phyloP scores from a whole-genome alignment of 1,140 invertebrate species.

The Hydropsyche tenuis region DNA sequence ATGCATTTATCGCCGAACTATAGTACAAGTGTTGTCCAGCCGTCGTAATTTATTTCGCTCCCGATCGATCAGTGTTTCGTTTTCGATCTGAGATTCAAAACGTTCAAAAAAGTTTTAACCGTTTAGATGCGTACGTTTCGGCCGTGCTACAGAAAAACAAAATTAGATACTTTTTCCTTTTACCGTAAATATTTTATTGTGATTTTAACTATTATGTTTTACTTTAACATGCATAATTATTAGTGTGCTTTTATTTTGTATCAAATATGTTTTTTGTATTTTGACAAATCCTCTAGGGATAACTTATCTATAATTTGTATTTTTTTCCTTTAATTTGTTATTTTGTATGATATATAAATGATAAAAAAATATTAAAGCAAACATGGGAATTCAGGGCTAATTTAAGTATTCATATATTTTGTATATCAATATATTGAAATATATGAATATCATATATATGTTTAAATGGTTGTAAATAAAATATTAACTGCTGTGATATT shows the following conservation, averaged over 20 bases:
- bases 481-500: constrained; percentile 44
- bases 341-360: constrained; percentile 37
- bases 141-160: no score
- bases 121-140: no score
- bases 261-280: neutral
- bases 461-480: constrained; percentile 49
- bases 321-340: constrained; percentile 31
- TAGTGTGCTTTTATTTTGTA: constrained; percentile 20
- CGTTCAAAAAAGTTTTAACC: no score
- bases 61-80: no score
- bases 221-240: neutral
- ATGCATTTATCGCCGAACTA: constrained; percentile 17
- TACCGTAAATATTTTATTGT: constrained; percentile 17
- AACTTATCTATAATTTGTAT: constrained; percentile 16
- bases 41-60: no score
- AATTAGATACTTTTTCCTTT: neutral
- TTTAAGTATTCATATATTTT: constrained; percentile 46
- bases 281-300: constrained; percentile 24
- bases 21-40: constrained; percentile 4
- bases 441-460: constrained; percentile 1
- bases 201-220: constrained; percentile 1
- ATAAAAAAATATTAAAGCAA: constrained; percentile 31
- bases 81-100: no score
- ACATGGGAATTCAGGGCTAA: constrained; percentile 49
- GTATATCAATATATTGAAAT: neutral